phyloP scores from a whole-genome alignment of 2,888 invertebrate species.

The Leucophora obtusa region DNA sequence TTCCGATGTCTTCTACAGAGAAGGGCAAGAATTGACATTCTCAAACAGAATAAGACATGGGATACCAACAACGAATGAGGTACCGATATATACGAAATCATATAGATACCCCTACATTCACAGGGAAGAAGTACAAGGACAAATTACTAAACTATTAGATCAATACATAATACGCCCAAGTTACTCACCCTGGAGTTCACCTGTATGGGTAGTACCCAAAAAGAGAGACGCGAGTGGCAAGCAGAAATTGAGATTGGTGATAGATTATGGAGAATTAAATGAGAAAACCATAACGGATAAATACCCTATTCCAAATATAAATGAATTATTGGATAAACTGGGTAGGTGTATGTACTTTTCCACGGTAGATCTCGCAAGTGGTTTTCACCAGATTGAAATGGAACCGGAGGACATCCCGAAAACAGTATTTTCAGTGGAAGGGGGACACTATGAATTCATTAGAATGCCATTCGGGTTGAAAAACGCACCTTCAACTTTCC shows the following conservation, averaged over 20 bases:
- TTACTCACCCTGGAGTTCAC: slow-evolving; percentile 47
- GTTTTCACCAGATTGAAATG: slow-evolving; percentile 1
- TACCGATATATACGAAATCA: no score
- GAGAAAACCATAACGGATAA: no score
- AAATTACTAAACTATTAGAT: slow-evolving; percentile 20
- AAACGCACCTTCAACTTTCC: no score
- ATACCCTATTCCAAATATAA: slow-evolving; percentile 14
- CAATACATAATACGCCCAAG: slow-evolving; percentile 44
- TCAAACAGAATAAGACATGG: slow-evolving; percentile 20
- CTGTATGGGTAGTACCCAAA: slow-evolving; percentile 41
- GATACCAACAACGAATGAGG: no score
- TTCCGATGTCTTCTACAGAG: slow-evolving; percentile 10
- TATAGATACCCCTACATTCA: no score
- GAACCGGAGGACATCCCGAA: slow-evolving; percentile 1
- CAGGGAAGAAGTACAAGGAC: no score
- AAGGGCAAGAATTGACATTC: slow-evolving; percentile 47
- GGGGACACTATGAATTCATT: not conserved
- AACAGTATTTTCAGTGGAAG: not conserved
- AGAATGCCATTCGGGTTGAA: no score
- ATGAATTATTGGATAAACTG: no score
- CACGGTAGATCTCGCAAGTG: no score
- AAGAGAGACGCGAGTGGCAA: slow-evolving; percentile 40
- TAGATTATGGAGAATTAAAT: slow-evolving; percentile 5
- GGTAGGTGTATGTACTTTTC: no score
- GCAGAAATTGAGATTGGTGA: slow-evolving; percentile 22